Percentiles rank a stretch among this genome's conserved stretches.
Conservation (phyloP, 2,888 invertebrate species). For the Dolomedes plantarius region DNA sequence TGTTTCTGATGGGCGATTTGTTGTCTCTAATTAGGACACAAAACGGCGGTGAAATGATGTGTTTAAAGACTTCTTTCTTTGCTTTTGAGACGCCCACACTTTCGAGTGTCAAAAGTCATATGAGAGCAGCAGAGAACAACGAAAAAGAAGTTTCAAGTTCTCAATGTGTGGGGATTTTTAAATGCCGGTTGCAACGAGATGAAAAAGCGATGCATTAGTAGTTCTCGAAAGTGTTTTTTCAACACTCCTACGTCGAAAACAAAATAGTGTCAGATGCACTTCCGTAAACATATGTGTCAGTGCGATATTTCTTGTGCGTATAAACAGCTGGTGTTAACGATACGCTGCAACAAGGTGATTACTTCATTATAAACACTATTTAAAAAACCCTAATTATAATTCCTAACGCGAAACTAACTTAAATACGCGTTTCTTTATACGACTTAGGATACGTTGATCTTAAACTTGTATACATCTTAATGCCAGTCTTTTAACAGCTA, state of each 20-base stretch:
- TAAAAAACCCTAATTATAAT: too few relatives aligned
- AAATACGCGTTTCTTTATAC: too few relatives aligned
- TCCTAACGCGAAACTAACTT: too few relatives aligned
- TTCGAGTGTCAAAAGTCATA: neutral
- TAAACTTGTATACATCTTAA: too few relatives aligned
- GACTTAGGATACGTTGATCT: too few relatives aligned
- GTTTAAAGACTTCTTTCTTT: conserved; percentile 1
- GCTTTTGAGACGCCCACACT: conserved; percentile 32
- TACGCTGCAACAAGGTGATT: too few relatives aligned
- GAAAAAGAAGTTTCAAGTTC: neutral
- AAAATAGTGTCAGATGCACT: neutral
- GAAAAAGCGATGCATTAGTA: neutral
- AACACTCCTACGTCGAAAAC: neutral
- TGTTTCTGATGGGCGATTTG: conserved; percentile 51
- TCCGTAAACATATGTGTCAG: conserved; percentile 6
- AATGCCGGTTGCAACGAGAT: neutral
- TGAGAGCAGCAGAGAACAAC: neutral
- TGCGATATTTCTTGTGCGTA: neutral
- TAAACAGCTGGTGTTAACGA: too few relatives aligned
- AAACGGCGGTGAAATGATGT: conserved; percentile 9
- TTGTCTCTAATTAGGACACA: conserved; percentile 41
- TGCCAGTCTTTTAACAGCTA: too few relatives aligned
- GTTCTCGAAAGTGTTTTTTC: neutral
- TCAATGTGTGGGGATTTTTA: conserved; percentile 4
- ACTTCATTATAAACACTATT: too few relatives aligned